phyloP scores from a whole-genome alignment of 2,888 invertebrate species.

The Acleris sparsana region DNA sequence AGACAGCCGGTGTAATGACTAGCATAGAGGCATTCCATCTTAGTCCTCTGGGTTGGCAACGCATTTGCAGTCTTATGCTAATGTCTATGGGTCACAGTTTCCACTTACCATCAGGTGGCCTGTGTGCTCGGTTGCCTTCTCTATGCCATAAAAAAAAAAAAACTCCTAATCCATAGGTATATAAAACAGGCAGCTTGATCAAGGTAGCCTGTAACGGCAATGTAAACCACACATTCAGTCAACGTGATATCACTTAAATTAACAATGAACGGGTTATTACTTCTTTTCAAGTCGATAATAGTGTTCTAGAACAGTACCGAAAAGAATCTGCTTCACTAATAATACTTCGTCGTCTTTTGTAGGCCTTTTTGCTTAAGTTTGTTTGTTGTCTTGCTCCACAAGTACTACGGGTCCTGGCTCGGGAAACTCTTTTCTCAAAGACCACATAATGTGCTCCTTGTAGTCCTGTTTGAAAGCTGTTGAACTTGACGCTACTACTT shows the following conservation, averaged over 20 bases:
- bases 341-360: conserved; percentile 78
- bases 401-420: conserved; percentile 90
- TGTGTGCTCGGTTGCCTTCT: no score
- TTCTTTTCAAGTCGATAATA: conserved; percentile 73
- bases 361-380: conserved; percentile 84
- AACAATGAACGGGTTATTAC: conserved; percentile 57
- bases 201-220: conserved; percentile 91
- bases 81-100: no score
- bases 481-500: conserved; percentile 93
- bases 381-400: conserved; percentile 85
- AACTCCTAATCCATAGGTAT: conserved; percentile 91
- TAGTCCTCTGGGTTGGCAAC: no score
- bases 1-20: no score
- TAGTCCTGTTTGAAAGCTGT: conserved; percentile 94
- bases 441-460: conserved; percentile 97
- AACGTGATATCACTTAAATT: conserved; percentile 58
- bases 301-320: conserved; percentile 36
- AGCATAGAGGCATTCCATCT: no score
- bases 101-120: no score
- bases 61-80: no score
- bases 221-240: conserved; percentile 85
- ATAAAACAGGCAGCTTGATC: conserved; percentile 89
- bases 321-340: conserved; percentile 41
- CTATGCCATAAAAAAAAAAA: no score
- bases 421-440: conserved; percentile 94